A percentile compares a stretch with the other conserved stretches of the same genome.
phyloP scores from a whole-genome alignment of 2,888 invertebrate genomes.

The Thera britannica region DNA sequence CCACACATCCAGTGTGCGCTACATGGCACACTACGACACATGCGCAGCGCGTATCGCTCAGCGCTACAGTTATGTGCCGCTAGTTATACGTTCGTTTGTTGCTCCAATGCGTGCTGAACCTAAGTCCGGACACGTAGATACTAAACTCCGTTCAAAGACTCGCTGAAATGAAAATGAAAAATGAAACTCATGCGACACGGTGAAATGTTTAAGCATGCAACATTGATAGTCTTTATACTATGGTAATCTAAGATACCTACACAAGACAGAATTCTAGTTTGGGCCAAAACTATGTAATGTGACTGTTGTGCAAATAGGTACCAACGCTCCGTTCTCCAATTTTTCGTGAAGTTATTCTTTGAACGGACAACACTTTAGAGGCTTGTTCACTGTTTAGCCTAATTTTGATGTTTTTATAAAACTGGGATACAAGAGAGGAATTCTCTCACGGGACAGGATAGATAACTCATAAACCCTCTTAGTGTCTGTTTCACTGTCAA shows the following conservation, averaged over 20 bases:
- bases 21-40: too few relatives aligned
- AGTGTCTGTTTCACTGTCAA: not conserved
- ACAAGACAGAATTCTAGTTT: too few relatives aligned
- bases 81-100: not conserved
- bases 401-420: not conserved
- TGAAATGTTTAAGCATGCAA: not conserved
- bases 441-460: too few relatives aligned
- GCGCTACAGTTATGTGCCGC: too few relatives aligned
- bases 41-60: too few relatives aligned
- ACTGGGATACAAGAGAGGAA: not conserved
- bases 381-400: not conserved
- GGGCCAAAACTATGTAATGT: too few relatives aligned
- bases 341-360: conserved; percentile 2
- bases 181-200: not conserved
- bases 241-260: too few relatives aligned
- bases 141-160: conserved; percentile 5
- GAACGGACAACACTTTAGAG: conserved; percentile 5
- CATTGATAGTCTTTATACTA: too few relatives aligned
- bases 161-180: too few relatives aligned
- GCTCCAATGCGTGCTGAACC: not conserved
- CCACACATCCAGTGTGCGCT: too few relatives aligned
- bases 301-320: not conserved
- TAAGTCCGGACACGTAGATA: conserved; percentile 1
- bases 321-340: too few relatives aligned
- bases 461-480: not conserved